phyloP scores from a whole-genome alignment of 2,888 invertebrate genomes.

The Cryptocheilus praepositus region DNA sequence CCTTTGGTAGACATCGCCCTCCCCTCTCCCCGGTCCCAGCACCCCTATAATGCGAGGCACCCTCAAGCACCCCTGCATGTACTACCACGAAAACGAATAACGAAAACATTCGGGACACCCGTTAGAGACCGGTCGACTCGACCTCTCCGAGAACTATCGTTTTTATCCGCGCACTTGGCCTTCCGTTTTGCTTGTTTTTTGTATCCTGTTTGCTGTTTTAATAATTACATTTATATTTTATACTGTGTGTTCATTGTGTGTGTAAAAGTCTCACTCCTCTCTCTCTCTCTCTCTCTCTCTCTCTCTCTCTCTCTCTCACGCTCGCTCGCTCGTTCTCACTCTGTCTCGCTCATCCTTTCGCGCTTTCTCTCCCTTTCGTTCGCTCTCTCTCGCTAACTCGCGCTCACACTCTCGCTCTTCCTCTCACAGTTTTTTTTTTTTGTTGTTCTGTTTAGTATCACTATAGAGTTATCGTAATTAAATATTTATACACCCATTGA shows the following conservation, averaged over 20 bases:
- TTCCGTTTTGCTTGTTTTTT: conserved; percentile 10
- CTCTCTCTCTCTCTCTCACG: conserved; percentile 10
- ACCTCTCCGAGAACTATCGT: conserved; percentile 21
- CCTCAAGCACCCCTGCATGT: background rate
- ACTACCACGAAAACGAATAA: conserved; percentile 13
- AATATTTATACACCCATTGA: conserved; percentile 74
- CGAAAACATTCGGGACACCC: conserved; percentile 33
- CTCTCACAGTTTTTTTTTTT: conserved; percentile 21
- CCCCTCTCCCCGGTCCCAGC: conserved; percentile 8
- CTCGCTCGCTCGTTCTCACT: conserved; percentile 19
- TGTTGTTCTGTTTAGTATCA: conserved; percentile 48
- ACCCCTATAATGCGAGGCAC: conserved; percentile 14
- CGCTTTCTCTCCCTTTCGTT: conserved; percentile 13
- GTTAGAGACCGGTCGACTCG: conserved; percentile 20
- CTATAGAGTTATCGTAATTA: conserved; percentile 69
- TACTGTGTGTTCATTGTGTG: conserved; percentile 29
- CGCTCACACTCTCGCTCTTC: conserved; percentile 17
- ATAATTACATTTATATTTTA: conserved; percentile 45
- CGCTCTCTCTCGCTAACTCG: background rate
- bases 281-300: background rate
- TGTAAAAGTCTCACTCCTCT: conserved; percentile 12
- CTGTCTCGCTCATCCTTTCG: conserved; percentile 18
- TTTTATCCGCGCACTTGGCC: conserved; percentile 33
- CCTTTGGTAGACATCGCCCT: background rate
- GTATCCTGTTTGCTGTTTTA: conserved; percentile 14